These are phyloP conservation scores for Caenorhabditis brenneri DNA, from an alignment of 1,140 invertebrate species.

Conservation along the genomic window DNA sequence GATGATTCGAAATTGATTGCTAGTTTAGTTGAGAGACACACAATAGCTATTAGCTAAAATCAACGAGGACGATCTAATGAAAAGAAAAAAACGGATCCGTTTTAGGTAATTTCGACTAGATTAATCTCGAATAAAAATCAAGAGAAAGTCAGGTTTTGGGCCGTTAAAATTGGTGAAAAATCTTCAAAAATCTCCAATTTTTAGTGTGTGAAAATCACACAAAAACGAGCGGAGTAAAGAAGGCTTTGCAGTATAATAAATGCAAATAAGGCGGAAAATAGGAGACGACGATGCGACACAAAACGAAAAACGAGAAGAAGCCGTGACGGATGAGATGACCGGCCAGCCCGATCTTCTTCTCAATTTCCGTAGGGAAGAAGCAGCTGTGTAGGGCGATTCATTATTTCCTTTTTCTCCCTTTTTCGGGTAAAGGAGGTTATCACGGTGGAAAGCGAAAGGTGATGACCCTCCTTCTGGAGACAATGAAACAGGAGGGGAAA, in stretches of 20 bases:
- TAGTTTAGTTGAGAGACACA: background rate
- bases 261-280: background rate
- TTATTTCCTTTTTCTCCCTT: background rate
- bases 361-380: background rate
- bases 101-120: too few species aligned
- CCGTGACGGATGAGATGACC: background rate
- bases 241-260: background rate
- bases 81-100: background rate
- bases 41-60: constrained; percentile 12
- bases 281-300: background rate
- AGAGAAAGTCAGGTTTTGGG: too few species aligned
- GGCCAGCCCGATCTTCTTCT: background rate
- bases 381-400: background rate
- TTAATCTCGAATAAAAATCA: too few species aligned
- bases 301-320: background rate
- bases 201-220: background rate
- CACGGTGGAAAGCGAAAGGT: constrained; percentile 14
- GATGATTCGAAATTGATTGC: background rate
- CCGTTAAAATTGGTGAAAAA: too few species aligned
- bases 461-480: background rate
- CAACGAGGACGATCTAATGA: background rate
- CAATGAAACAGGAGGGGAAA: too few species aligned
- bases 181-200: background rate
- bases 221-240: background rate
- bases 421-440: constrained; percentile 29